Base-by-base conservation (phyloP, 2,888 invertebrate species). In the Agrotis puta region DNA sequence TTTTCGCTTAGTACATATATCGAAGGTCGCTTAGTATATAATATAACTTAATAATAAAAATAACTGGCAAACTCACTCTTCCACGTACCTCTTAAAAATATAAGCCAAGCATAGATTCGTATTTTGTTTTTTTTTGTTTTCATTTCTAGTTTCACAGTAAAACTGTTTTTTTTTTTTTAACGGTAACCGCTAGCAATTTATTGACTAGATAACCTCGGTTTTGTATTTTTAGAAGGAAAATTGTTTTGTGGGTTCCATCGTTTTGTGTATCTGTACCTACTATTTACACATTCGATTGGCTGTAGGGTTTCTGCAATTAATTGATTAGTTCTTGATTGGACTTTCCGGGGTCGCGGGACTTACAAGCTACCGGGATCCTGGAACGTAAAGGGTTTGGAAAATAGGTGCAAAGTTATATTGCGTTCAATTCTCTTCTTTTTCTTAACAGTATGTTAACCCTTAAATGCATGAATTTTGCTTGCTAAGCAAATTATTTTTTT, bases 141-240 rank as follows among this genome's bases (percentile, higher is more conserved):
- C 27, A 45, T 54, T 53, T 24, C 22, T n/a, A 45, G 14, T 39
- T 39, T 9, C 39, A 9, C 39, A 39, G 39, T 39, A 39, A 11
- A 39, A 39, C 9, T 3, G 3, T 27, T 27, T 27, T 27, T 33
- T 62, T 45, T 20, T 11, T 4, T 18, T 57, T 9, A 24, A 39
- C 43, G 18, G 22, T 22, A 20, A 57, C 64, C 20, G 9, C 14
- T 3, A 54, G 7, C 14, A 24, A 48, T 56, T 27, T 57, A 20
- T 62, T 64, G 43, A 45, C 48, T 61, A 67, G 20, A 62, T 57
- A 79, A 27, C 53, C 9, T 51, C 22, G 56, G 20, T 48, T 64
- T 72, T 72, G 7, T 59, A 65, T 66, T 78, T 79, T 73, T 50
- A 53, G 39, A 63, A 56, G 39, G 33, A 68, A 79, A 74, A 62